Percentiles rank a stretch among this genome's conserved stretches.
phyloP scores from a whole-genome alignment of 1,140 invertebrate genomes.

The Apis mellifera region Amel_HAv3.1 CM009941.2:11994001-11994500 shows the following conservation, averaged over 20 bases:
- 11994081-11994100: conserved; percentile 61
- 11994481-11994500: no score
- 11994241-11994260: conserved; percentile 7
- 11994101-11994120: conserved; percentile 16
- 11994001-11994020: not conserved
- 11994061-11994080: conserved; percentile 58
- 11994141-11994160: not conserved
- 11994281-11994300: conserved; percentile 40
- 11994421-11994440: no score
- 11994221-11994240: not conserved
- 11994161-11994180: no score
- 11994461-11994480: no score
- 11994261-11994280: conserved; percentile 14
- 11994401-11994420: not conserved
- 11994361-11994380: not conserved
- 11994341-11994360: conserved; percentile 13
- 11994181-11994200: not conserved
- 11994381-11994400: no score
- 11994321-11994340: conserved; percentile 50
- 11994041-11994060: conserved; percentile 54
- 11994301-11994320: conserved; percentile 22
- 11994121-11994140: not conserved
- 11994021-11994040: conserved; percentile 12
- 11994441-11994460: no score
- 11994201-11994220: conserved; percentile 14